A percentile compares a stretch with the other conserved stretches of the same genome.
Conservation (phyloP, 2,888 invertebrate genomes). For the Pomacea canaliculata region DNA sequence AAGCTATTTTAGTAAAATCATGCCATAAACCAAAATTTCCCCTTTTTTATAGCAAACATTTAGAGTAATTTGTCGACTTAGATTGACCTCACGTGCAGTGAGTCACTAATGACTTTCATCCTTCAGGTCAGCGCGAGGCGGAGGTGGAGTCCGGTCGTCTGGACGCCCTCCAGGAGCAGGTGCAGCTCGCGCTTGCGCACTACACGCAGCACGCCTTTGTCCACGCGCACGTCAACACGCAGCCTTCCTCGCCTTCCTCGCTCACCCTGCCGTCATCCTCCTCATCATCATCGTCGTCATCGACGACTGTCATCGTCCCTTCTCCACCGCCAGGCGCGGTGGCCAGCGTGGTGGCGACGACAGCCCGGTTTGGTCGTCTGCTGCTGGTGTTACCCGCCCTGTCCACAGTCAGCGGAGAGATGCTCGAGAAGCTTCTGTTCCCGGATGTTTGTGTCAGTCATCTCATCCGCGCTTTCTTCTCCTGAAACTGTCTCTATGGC, state of each 20-base stretch:
- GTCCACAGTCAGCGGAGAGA: constrained; percentile 30
- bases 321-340: not conserved
- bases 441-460: constrained; percentile 19
- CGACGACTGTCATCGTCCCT: not conserved
- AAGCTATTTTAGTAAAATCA: too few relatives aligned
- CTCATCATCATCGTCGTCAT: not conserved
- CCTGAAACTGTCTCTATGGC: too few relatives aligned
- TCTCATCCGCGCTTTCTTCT: constrained; percentile 23
- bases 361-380: constrained; percentile 44
- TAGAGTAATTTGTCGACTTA: too few relatives aligned
- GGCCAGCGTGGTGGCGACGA: not conserved
- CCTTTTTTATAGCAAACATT: too few relatives aligned
- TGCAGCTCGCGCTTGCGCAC: constrained; percentile 47
- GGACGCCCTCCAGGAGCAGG: constrained; percentile 44
- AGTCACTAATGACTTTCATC: too few relatives aligned
- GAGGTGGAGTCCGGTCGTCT: constrained; percentile 33
- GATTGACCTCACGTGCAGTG: too few relatives aligned
- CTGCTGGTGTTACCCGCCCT: constrained; percentile 38
- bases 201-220: constrained; percentile 38
- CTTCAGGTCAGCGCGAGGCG: constrained; percentile 36
- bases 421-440: constrained; percentile 34
- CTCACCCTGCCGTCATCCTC: not conserved
- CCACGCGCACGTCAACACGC: constrained; percentile 30
- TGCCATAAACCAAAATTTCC: too few relatives aligned
- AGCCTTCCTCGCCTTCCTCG: not conserved